Evolutionary conservation across 2,113 vertebrate species (phyloP).

Genomic region (Zapus hudsonius): DNA sequence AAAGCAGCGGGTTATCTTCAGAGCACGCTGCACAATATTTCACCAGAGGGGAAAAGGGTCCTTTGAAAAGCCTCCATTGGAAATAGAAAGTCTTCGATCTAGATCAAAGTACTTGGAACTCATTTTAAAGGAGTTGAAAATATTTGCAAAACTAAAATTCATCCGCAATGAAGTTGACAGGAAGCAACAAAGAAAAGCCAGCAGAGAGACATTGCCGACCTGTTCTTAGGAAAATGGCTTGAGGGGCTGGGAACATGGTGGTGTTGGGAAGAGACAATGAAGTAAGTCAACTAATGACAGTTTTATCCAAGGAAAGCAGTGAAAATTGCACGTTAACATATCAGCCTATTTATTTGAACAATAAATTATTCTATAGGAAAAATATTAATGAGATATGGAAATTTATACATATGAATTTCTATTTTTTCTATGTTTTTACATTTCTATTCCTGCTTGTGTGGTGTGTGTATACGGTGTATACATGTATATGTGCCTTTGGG

Average conservation of each 20-base stretch:
- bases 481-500: too few species aligned
- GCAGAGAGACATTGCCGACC: background rate
- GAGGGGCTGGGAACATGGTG: background rate
- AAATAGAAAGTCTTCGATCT: constrained; percentile 44
- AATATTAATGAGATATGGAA: background rate
- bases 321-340: constrained; percentile 36
- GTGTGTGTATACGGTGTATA: too few species aligned
- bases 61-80: constrained; percentile 57
- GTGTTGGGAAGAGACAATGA: constrained; percentile 4
- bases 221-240: constrained; percentile 4
- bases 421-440: background rate
- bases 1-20: constrained; percentile 60
- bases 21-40: constrained; percentile 56
- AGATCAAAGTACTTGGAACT: constrained; percentile 8
- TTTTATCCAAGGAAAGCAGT: background rate
- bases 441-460: too few species aligned
- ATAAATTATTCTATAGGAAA: constrained; percentile 22
- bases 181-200: constrained; percentile 10
- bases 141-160: constrained; percentile 39
- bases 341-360: background rate
- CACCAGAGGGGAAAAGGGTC: constrained; percentile 28
- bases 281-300: constrained; percentile 32
- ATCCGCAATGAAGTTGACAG: constrained; percentile 26
- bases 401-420: background rate
- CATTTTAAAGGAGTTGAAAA: constrained; percentile 52